Conservation (phyloP, 1,140 invertebrate species). For the Ostrea edulis region DNA sequence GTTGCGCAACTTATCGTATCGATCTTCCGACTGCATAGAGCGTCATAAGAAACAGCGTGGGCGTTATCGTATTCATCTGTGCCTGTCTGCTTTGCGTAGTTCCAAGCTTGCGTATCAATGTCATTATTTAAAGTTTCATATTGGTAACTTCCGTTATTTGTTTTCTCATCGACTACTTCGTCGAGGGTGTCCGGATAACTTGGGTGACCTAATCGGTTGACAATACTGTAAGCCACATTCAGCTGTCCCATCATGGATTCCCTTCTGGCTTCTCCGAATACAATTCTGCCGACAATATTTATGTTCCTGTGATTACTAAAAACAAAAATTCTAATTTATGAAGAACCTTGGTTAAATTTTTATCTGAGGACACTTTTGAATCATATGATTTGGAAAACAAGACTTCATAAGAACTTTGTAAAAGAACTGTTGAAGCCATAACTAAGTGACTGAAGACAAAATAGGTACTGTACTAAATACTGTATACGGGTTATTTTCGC, state of each 20-base stretch:
- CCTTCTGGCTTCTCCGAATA: slow-evolving; percentile 41
- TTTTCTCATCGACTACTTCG: background rate
- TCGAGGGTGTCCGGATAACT: slow-evolving; percentile 2
- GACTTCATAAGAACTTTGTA: too few relatives aligned
- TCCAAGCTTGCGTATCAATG: background rate
- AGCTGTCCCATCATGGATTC: slow-evolving; percentile 29
- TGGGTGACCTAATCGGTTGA: slow-evolving; percentile 13
- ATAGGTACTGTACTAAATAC: too few relatives aligned
- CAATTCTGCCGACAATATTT: background rate
- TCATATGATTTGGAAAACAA: too few relatives aligned
- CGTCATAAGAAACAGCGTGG: background rate
- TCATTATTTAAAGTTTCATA: slow-evolving; percentile 18
- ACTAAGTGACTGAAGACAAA: too few relatives aligned
- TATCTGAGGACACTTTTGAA: too few relatives aligned
- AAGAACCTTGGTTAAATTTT: too few relatives aligned
- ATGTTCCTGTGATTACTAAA: background rate
- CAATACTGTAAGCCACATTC: slow-evolving; percentile 40
- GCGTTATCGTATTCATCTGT: slow-evolving; percentile 7
- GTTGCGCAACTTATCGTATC: slow-evolving; percentile 12
- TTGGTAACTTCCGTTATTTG: background rate
- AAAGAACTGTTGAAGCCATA: too few relatives aligned
- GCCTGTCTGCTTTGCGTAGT: background rate
- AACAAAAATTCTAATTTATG: too few relatives aligned
- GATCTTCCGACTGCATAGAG: background rate
- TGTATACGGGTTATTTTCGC: too few relatives aligned